phyloP scores from a whole-genome alignment of 92 coral and sea anemone genomes.

The Zoanthus sansibaricus region DNA sequence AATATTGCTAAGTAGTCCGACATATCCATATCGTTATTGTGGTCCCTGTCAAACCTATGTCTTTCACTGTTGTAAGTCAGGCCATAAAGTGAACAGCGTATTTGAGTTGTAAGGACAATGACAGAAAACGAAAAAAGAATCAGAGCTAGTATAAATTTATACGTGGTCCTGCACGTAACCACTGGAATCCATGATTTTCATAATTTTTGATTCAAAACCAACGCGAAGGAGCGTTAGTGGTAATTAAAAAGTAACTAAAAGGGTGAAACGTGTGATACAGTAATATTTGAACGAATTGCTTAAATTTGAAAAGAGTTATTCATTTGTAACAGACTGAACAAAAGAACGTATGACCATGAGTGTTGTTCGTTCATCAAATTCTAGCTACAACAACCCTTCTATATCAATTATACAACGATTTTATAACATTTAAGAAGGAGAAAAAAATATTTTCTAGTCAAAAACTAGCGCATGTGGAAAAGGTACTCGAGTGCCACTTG shows the following conservation, averaged over 20 bases:
- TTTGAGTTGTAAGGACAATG: background rate
- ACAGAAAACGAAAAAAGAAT: background rate
- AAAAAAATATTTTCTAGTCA: background rate
- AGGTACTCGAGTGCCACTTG: background rate
- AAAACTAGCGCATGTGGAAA: background rate
- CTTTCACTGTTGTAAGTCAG: background rate
- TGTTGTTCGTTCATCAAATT: background rate
- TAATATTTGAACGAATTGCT: background rate
- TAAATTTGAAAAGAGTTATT: background rate
- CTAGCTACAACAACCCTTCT: background rate
- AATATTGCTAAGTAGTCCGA: conserved; percentile 31
- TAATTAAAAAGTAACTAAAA: conserved; percentile 12
- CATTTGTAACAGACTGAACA: background rate
- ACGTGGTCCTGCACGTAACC: background rate
- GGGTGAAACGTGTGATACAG: conserved; percentile 15
- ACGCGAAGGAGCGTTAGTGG: conserved; percentile 22
- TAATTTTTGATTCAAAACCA: background rate
- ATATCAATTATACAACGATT: background rate
- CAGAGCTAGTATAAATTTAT: background rate
- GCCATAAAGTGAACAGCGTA: background rate
- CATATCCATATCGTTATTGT: conserved; percentile 6
- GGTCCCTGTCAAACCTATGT: background rate
- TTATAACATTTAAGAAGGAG: background rate
- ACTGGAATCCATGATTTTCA: background rate
- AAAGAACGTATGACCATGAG: background rate